Conservation (phyloP, 2,888 invertebrate genomes). For the Harpagoxenus sublaevis region DNA sequence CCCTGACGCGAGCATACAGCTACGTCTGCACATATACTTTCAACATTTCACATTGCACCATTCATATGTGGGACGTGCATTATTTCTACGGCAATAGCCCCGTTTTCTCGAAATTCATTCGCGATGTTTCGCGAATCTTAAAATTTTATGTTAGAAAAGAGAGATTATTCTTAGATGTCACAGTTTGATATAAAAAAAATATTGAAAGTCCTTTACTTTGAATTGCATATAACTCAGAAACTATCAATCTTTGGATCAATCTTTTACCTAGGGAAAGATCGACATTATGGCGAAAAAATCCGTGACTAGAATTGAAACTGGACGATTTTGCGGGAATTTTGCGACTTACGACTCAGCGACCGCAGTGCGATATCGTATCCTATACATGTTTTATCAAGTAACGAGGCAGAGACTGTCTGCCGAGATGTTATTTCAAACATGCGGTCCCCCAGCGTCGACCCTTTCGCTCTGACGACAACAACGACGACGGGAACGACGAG, state of each 20-base stretch:
- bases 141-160: background rate
- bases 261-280: background rate
- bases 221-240: background rate
- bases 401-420: conserved; percentile 26
- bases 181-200: background rate
- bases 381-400: conserved; percentile 38
- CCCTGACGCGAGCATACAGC: conserved; percentile 21
- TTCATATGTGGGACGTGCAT: conserved; percentile 21
- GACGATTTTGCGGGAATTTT: background rate
- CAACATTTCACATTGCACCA: conserved; percentile 22
- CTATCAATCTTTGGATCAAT: background rate
- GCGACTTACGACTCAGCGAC: background rate
- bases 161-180: background rate
- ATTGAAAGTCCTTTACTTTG: background rate
- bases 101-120: background rate
- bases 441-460: conserved; percentile 33
- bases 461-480: conserved; percentile 16
- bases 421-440: conserved; percentile 69
- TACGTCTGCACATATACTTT: conserved; percentile 1
- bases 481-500: background rate
- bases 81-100: conserved; percentile 11
- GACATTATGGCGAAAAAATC: background rate
- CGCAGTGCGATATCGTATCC: background rate
- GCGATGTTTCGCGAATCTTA: background rate
- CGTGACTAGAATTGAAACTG: background rate